Evolutionary conservation across 2,888 invertebrate genomes (phyloP).

Genomic region (Tenthredo distinguenda): DNA sequence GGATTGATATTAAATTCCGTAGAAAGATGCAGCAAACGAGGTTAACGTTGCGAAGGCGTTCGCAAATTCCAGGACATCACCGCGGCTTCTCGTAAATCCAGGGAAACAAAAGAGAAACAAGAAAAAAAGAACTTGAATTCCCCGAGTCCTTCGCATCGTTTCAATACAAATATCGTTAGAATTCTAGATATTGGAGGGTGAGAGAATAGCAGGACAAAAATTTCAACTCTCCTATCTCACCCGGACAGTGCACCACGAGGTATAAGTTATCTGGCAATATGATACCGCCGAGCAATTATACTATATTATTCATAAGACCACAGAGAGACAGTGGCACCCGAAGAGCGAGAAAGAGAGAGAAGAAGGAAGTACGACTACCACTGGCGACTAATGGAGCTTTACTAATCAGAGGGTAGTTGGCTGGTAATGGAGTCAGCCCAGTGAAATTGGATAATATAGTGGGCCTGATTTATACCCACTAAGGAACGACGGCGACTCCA

Average conservation of each 20-base stretch:
- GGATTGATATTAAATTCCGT: constrained; percentile 46
- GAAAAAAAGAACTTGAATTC: background rate
- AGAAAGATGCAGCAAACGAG: constrained; percentile 30
- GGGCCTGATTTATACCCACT: constrained; percentile 69
- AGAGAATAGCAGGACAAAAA: background rate
- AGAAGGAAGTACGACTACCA: constrained; percentile 55
- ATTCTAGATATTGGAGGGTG: background rate
- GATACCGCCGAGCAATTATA: constrained; percentile 57
- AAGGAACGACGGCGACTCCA: background rate
- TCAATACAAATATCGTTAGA: background rate
- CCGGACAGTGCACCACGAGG: background rate
- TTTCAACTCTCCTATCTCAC: background rate
- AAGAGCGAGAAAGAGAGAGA: constrained; percentile 54
- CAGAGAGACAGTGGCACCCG: constrained; percentile 54
- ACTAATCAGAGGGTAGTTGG: constrained; percentile 75
- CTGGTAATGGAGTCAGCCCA: constrained; percentile 72
- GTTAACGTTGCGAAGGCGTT: background rate
- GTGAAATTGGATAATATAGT: constrained; percentile 69
- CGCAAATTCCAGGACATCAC: constrained; percentile 14
- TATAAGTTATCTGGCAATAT: constrained; percentile 50
- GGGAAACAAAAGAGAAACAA: background rate
- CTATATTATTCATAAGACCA: constrained; percentile 47
- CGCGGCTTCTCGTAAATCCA: background rate
- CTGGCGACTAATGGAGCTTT: constrained; percentile 71
- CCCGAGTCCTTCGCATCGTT: background rate